Percentiles rank a stretch among this genome's conserved stretches.
Conservation (phyloP, 2,888 invertebrate species). For the Epistrophe eligans region DNA sequence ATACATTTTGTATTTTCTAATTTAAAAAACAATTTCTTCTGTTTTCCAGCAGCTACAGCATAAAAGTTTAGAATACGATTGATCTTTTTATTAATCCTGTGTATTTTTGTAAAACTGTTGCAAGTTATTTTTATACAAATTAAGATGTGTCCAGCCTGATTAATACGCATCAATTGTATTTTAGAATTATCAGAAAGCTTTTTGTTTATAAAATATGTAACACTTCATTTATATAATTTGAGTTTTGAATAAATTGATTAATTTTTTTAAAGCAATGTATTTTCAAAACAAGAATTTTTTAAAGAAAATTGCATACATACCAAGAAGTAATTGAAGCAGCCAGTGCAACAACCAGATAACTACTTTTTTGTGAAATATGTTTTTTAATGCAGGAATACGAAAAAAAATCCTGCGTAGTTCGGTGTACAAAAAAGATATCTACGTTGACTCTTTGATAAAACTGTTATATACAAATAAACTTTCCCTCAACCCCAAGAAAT, state of each 20-base stretch:
- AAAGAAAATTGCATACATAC: too few relatives aligned
- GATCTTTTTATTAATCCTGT: neutral
- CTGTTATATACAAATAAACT: too few relatives aligned
- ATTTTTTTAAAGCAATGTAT: conserved; percentile 33
- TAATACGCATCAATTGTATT: neutral
- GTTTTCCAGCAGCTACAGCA: conserved; percentile 17
- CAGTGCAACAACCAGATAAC: too few relatives aligned
- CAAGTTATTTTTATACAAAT: neutral
- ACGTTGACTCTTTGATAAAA: too few relatives aligned
- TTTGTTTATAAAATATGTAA: neutral
- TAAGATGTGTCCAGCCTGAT: conserved; percentile 1
- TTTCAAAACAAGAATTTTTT: too few relatives aligned
- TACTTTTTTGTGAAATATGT: too few relatives aligned
- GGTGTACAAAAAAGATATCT: too few relatives aligned
- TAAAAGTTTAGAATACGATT: neutral
- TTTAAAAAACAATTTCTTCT: neutral
- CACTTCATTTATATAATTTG: conserved; percentile 27
- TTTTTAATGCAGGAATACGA: too few relatives aligned
- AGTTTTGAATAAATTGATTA: conserved; percentile 63
- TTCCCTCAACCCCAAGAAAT: too few relatives aligned
- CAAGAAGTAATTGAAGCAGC: too few relatives aligned
- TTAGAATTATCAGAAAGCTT: neutral
- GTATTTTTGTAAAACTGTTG: conserved; percentile 21
- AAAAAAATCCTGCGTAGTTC: too few relatives aligned
- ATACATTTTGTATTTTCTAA: conserved; percentile 14